phyloP scores from a whole-genome alignment of 2,888 invertebrate species.

The Halictus quadricinctus region DNA sequence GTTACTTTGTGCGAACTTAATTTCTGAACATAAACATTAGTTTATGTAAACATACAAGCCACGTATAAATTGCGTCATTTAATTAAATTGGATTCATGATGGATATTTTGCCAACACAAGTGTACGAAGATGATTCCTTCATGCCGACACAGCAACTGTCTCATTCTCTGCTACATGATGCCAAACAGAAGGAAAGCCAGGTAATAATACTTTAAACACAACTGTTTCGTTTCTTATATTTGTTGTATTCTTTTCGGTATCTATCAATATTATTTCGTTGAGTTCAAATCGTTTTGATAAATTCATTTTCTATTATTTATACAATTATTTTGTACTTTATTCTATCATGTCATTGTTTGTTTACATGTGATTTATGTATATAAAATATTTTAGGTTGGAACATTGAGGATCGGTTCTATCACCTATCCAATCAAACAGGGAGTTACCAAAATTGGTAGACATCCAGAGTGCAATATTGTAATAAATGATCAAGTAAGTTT shows the following conservation, averaged over 20 bases:
- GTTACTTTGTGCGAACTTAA: background rate
- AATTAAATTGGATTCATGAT: conserved; percentile 17
- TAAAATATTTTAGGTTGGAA: conserved; percentile 61
- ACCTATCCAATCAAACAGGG: conserved; percentile 61
- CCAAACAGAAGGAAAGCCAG: background rate
- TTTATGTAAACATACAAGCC: background rate
- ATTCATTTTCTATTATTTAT: background rate
- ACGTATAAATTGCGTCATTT: background rate
- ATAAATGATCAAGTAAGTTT: conserved; percentile 65
- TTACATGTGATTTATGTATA: background rate
- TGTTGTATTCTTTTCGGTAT: background rate
- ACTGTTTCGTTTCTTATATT: background rate
- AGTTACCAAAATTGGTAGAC: conserved; percentile 67
- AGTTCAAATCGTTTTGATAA: background rate
- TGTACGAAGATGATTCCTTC: conserved; percentile 37
- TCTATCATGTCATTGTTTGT: background rate
- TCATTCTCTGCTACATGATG: background rate
- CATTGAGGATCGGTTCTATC: conserved; percentile 45
- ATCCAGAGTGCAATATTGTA: conserved; percentile 51
- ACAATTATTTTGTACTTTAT: background rate
- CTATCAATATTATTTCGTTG: background rate
- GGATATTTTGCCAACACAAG: conserved; percentile 55
- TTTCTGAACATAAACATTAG: background rate
- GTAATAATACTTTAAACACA: conserved; percentile 17
- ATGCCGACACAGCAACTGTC: conserved; percentile 16